Conservation (phyloP, 2,888 invertebrate genomes). For the Drosophila emarginata region DNA sequence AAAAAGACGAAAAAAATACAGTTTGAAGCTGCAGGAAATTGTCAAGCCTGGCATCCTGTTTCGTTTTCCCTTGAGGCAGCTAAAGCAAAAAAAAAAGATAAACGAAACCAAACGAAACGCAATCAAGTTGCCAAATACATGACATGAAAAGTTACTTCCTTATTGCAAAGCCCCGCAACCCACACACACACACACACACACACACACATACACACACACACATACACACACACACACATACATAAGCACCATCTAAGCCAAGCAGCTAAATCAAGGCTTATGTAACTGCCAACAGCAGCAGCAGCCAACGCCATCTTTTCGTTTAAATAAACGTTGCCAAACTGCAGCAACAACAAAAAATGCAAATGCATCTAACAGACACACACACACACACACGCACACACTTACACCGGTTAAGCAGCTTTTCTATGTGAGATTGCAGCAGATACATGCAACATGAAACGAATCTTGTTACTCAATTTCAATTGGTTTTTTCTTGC, state of each 20-base stretch:
- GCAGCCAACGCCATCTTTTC: slow-evolving; percentile 56
- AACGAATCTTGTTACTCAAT: slow-evolving; percentile 75
- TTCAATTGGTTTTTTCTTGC: slow-evolving; percentile 66
- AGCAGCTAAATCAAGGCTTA: slow-evolving; percentile 75
- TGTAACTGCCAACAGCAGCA: slow-evolving; percentile 59
- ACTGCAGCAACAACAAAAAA: slow-evolving; percentile 44
- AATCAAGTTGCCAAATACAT: slow-evolving; percentile 47
- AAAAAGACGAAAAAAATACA: slow-evolving; percentile 30
- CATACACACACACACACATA: neutral
- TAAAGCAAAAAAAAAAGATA: slow-evolving; percentile 42
- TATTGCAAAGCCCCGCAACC: slow-evolving; percentile 62
- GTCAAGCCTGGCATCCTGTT: slow-evolving; percentile 69
- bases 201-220: slow-evolving; percentile 2
- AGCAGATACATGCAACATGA: slow-evolving; percentile 39
- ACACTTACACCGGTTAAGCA: slow-evolving; percentile 60
- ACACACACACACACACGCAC: neutral
- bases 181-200: slow-evolving; percentile 30
- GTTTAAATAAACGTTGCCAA: slow-evolving; percentile 40
- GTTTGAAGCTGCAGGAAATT: slow-evolving; percentile 43
- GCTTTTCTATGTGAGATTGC: slow-evolving; percentile 50
- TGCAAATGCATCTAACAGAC: slow-evolving; percentile 76
- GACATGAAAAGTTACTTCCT: slow-evolving; percentile 75
- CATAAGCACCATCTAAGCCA: slow-evolving; percentile 54
- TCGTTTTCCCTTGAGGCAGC: slow-evolving; percentile 62
- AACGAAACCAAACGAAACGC: slow-evolving; percentile 19